Base-by-base conservation (phyloP, 2,888 invertebrate species). In the Creontiades dilutus region DNA sequence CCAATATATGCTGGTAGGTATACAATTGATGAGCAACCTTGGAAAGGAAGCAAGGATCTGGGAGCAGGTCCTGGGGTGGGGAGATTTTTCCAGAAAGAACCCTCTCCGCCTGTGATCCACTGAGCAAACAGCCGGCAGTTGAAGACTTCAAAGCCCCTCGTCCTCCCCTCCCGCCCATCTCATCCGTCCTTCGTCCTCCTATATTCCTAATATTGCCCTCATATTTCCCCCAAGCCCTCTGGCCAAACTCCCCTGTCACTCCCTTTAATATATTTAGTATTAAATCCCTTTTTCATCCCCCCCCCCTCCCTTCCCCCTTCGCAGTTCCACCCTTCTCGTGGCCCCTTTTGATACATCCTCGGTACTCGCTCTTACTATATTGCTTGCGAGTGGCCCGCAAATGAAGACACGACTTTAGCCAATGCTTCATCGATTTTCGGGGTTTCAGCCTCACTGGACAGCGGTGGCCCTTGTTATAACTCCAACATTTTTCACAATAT, bases 121-220 rank as follows among this genome's bases (percentile, higher is more conserved):
- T 47, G 82, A 61, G 89, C 84, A 89, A 89, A 89, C 89, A 89
- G 16, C 55, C 80, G 11, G 55, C 88, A 55, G 80, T 88, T 80
- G 88, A 57, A 89, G 89, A 89, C 89, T 89, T 89, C 89, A 89
- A 89, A 89, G 84, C 82, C 27, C 27, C 61, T 84, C 1, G 82
- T 55, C 16, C 16, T 46, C 47, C 68, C 28, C 82, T 37, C 55
- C 46, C 11, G 2, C 55, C 52, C 28, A 14, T 23, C 57, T 11
- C 75, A 19, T 19, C 37, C 76, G 27, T 68, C 46, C 61, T 48
- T 80, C 80, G 27, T 46, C 68, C 47, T 61, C 89, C 84, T 84
- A 89, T 89, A 89, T 89, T 84, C 89, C 82, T 89, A 89, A 89
- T 89, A 89, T 89, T 82, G 89, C 89, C 89, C 89, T 89, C 89